A percentile compares a stretch with the other conserved stretches of the same genome.
Conservation (phyloP, 1,140 invertebrate genomes). For the Helicorthomorpha holstii region DNA sequence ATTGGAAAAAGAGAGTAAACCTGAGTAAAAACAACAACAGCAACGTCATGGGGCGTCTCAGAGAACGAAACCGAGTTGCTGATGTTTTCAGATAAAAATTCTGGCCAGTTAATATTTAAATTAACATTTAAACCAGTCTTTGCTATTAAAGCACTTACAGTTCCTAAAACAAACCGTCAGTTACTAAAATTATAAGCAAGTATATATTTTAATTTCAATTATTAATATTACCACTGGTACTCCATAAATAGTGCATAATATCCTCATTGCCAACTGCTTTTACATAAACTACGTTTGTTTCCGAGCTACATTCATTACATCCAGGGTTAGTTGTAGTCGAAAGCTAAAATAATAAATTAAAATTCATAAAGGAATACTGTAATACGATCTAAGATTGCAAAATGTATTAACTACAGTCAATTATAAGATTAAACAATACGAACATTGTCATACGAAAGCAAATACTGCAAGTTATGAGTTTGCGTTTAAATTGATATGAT, state of each 20-base stretch:
- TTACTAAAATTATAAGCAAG: neutral
- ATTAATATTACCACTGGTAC: neutral
- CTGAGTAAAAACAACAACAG: neutral
- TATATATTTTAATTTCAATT: neutral
- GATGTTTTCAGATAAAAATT: neutral
- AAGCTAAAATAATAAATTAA: no score
- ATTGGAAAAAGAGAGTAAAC: neutral
- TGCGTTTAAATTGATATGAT: no score
- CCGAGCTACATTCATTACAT: no score
- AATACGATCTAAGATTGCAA: no score
- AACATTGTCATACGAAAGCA: no score
- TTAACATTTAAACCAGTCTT: neutral
- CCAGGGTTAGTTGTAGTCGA: no score
- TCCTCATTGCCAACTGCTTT: neutral
- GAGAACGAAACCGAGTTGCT: neutral
- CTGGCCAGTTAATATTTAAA: neutral
- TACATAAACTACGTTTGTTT: slow-evolving; percentile 2
- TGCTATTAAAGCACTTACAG: neutral
- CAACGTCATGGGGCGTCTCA: neutral
- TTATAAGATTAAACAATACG: no score
- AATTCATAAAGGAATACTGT: no score
- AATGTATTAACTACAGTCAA: no score
- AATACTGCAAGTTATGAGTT: no score
- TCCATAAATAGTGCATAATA: neutral
- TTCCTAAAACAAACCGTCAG: neutral